Evolutionary conservation across 2,113 vertebrate species (phyloP).

Genomic region (Chaenogobius annularis): DNA sequence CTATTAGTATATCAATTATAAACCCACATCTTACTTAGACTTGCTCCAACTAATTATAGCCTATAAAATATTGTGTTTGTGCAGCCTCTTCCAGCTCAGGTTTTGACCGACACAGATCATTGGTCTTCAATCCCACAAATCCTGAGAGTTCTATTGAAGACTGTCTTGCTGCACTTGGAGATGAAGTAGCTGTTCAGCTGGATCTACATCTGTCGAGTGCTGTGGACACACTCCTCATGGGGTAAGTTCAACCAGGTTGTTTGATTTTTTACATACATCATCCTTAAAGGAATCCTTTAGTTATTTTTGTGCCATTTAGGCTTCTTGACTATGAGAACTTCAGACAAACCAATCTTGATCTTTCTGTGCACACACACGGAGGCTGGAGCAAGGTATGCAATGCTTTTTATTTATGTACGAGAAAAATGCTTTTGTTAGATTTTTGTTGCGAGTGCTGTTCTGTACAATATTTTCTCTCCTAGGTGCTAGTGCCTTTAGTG

Average conservation of each 20-base stretch:
- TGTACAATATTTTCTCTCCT: background rate
- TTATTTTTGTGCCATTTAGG: constrained; percentile 40
- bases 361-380: constrained; percentile 77
- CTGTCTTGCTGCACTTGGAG: constrained; percentile 84
- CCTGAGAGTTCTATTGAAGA: constrained; percentile 89
- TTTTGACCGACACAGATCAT: constrained; percentile 86
- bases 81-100: constrained; percentile 83
- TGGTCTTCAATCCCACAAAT: constrained; percentile 87
- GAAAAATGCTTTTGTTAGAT: background rate
- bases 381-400: constrained; percentile 90
- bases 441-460: background rate
- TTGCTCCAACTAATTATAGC: background rate
- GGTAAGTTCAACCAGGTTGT: constrained; percentile 77
- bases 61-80: constrained; percentile 9
- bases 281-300: background rate
- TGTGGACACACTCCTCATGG: constrained; percentile 80
- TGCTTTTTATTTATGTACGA: background rate
- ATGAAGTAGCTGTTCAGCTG: constrained; percentile 78
- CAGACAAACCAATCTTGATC: constrained; percentile 74
- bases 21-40: too few relatives aligned
- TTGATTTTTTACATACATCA: background rate
- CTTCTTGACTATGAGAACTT: constrained; percentile 86
- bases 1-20: background rate
- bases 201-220: constrained; percentile 78
- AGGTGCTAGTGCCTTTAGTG: constrained; percentile 90